phyloP scores from a whole-genome alignment of 2,113 vertebrate genomes.

The Oenanthe melanoleuca region DNA sequence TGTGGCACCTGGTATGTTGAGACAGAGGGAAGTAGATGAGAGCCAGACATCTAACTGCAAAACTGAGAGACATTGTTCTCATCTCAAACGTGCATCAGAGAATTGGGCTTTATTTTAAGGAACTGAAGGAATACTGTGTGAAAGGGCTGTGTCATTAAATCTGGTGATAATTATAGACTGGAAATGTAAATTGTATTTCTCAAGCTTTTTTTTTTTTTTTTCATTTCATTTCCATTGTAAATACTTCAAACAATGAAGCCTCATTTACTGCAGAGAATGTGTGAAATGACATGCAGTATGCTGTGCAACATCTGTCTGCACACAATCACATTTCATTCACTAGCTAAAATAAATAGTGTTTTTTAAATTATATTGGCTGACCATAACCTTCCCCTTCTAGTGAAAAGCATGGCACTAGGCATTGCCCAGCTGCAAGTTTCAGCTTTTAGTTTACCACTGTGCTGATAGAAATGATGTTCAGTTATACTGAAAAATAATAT shows the following conservation, averaged over 20 bases:
- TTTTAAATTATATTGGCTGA: slow-evolving; percentile 3
- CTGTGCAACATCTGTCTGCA: slow-evolving; percentile 28
- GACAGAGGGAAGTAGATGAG: background rate
- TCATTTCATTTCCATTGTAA: slow-evolving; percentile 39
- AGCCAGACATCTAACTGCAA: background rate
- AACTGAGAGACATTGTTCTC: background rate
- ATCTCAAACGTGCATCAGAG: background rate
- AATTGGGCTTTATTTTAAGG: slow-evolving; percentile 31
- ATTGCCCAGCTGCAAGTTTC: background rate
- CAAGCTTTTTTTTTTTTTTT: slow-evolving; percentile 31
- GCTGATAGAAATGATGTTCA: background rate
- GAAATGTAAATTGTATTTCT: slow-evolving; percentile 57
- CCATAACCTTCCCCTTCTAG: background rate
- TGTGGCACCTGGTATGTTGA: background rate
- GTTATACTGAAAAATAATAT: background rate
- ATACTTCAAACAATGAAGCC: slow-evolving; percentile 23
- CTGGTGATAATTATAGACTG: slow-evolving; percentile 9
- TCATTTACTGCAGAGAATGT: slow-evolving; percentile 28
- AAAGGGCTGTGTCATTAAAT: slow-evolving; percentile 22
- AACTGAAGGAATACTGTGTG: background rate
- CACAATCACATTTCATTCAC: slow-evolving; percentile 16
- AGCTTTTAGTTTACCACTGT: background rate
- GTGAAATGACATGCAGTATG: background rate
- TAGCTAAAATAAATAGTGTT: background rate
- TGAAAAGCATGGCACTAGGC: background rate